Evolutionary conservation across 2,797 vertebrate genomes (phyloP), one percentile per base, ranked within the genome.

Genomic region (Oreochromis mossambicus): DNA sequence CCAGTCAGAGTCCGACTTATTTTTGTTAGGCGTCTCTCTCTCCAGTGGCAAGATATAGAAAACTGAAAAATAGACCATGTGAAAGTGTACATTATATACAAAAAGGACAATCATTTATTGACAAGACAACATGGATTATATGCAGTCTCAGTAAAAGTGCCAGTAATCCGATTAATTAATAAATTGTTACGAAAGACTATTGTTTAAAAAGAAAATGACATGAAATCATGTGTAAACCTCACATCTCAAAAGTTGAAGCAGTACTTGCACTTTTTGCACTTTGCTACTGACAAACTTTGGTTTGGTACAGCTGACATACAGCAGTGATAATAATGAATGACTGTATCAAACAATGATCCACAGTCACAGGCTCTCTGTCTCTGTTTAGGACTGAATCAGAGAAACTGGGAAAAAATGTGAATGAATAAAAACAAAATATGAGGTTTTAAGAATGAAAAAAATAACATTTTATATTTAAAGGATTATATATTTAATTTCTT

Each of bases 401-500:
- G 26, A 50, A 5, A 73, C 68, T 19, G 41, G 68, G 2, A 0
- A 55, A 41, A 48, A 48, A 48, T 73, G 41, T 17, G 15, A 12
- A 48, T 75, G 70, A 75, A 75, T 75, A 50, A 75, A 75, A 75
- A 43, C 26, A 13, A 19, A 17, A 50, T 19, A n/a, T 75, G n/a
- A 32, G 26, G 26, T 48, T 73, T 73, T 12, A 73, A 73, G 41
- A 19, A 73, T 48, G 24, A 19, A 73, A 68, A 68, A 68, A 43
- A 70, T 17, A 70, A 70, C 21, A 15, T 24, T 70, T 43, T 70
- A 15, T 0, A 24, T n/a, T 17, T 7, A 48, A 15, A 48, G 15
- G 15, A 15, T 17, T 48, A 17, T 70, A 15, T 0, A 24, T n/a
- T 66, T 38, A 0, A 66, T 34, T 34, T 66, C 1, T 0, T 66